Base-by-base conservation (phyloP, 2,888 invertebrate species). In the Stenichneumon culpator region DNA sequence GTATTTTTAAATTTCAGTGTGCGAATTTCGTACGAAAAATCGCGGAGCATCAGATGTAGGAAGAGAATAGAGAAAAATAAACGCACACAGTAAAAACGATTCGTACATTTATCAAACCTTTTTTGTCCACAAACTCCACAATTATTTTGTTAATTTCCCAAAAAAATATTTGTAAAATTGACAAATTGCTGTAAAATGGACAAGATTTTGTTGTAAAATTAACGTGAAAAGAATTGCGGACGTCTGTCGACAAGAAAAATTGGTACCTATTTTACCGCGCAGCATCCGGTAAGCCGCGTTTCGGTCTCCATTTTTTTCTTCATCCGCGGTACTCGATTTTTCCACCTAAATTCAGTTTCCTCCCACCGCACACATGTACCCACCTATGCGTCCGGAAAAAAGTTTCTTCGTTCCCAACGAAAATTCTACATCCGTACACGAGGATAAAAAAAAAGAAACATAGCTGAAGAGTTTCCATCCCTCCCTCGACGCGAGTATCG, bases 401-500 rank as follows among this genome's bases (percentile, higher is more conserved):
- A 67, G 54, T 77, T 77, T 78, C 54, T 78, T 57, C 68, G 28
- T 57, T 28, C 68, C 54, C 68, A 25, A 54, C 36, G 36, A 50
- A 77, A 69, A 50, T 50, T 54, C 11, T 57, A 78, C 60, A 60
- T 69, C 57, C 7, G n/a, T 52, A 19, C 36, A 22, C 19, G 39
- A 67, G n/a, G 39, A 67, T 22, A 28, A 50, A 57, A 57, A 73
- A 73, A 11, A 36, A 63, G 32, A 32, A 6, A 22, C 32, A 67
- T 19, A 22, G 19, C 19, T 22, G 28, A 47, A 44, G 28, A 78
- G 57, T 78, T 78, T 68, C 68, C 25, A 68, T 25, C 44, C 68
- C 44, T 44, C 19, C 57, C 68, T 44, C n/a, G 44, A 25, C 67
- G 68, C 39, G 60, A 78, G 78, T 68, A 78, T 78, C 78, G 78